Evolutionary conservation across 2,113 vertebrate species (phyloP), one percentile per base, ranked within the genome.

Genomic region (Nibea coibor): DNA sequence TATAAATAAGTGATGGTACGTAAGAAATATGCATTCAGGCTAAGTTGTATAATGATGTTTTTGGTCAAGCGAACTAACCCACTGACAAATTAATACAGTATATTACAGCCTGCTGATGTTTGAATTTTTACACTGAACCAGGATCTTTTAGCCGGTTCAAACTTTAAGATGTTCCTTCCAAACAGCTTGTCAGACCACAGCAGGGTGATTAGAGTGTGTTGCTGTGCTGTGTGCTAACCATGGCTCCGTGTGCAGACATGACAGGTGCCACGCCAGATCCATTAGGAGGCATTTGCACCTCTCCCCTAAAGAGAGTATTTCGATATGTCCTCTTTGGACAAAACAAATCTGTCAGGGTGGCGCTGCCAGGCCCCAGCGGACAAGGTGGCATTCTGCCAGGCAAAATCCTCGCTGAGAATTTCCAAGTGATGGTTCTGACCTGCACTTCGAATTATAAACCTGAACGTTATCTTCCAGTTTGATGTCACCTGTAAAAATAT

Each of bases 1-100:
- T 90, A 92, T 94, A 72, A 94, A 95, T 94, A 94, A 94, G 85
- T 92, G 81, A 95, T 93, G 91, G 87, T 82, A 84, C 76, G 45
- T 87, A 85, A 82, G 76, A 80, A 93, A 92, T 78, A 89, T 87
- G 88, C 75, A 78, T 87, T 91, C 83, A 81, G 87, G 84, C 86
- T 83, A 91, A 78, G 85, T 82, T 88, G 78, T 87, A 68, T 91
- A 80, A 90, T 77, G 62, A 87, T 86, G 80, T 88, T 89, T 93
- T 87, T 62, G 78, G 80, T 87, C 84, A 87, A 87, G 75, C 12
- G 0, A 62, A 84, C 61, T 35, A 75, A 42, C 59, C 53, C 78
- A 35, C 77, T 68, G 83, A 79, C 65, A 75, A 35, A 74, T 87
- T 56, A 73, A 42, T 73, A 78, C 63, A 68, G 62, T 59, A 66